Evolutionary conservation across 53 echinoderm and acorn worm genomes (phyloP).

Genomic region (Paracentrotus lividus): DNA sequence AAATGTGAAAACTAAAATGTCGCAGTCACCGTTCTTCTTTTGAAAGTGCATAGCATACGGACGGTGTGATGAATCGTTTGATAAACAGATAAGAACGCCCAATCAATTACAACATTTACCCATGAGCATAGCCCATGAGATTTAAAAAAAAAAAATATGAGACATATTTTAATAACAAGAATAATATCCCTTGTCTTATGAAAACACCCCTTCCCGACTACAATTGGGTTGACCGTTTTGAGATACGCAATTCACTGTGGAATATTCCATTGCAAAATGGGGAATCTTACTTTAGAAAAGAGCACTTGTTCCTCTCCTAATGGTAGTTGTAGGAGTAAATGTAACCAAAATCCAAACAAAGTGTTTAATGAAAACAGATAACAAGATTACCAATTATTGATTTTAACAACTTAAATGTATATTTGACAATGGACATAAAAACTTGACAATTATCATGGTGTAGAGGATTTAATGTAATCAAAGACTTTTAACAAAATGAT

Average conservation of each 20-base stretch:
- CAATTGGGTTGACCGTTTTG: neutral
- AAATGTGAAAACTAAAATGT: slow-evolving; percentile 29
- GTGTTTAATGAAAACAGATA: neutral
- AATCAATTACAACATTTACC: neutral
- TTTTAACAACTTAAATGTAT: neutral
- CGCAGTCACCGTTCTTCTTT: neutral
- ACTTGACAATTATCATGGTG: neutral
- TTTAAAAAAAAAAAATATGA: neutral
- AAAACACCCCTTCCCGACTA: too few species aligned
- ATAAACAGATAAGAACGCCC: neutral
- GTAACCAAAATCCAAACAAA: neutral
- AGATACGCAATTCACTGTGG: neutral
- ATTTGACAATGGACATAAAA: neutral
- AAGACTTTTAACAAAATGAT: neutral
- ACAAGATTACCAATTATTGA: neutral
- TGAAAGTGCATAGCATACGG: slow-evolving; percentile 8
- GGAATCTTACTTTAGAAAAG: neutral
- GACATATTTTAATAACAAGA: too few species aligned
- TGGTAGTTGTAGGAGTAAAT: slow-evolving; percentile 17
- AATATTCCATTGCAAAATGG: too few species aligned
- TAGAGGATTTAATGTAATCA: neutral
- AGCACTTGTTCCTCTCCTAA: neutral
- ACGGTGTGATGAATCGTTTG: neutral
- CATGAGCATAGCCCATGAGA: too few species aligned
- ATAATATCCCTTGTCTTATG: too few species aligned